Evolutionary conservation across 2,888 invertebrate species (phyloP), one percentile per base, ranked within the genome.

Genomic region (Agrotis exclamationis): DNA sequence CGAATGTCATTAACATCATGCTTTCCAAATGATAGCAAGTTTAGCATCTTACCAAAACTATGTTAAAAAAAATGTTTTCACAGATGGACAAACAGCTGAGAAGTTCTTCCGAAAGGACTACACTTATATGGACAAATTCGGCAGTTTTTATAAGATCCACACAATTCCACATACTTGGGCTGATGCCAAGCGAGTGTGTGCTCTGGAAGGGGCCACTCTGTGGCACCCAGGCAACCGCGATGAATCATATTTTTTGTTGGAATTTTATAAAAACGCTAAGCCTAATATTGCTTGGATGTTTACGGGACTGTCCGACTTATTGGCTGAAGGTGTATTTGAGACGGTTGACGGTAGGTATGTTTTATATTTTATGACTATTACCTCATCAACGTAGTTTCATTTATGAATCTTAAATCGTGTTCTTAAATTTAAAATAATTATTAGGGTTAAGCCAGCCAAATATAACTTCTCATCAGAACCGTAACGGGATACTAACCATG

Each of bases 71-170:
- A 11, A n/a, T 33, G n/a, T 45, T 33, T 45, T 60, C 11, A n/a
- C 24, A 70, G 70, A 70, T 70, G 71, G 71, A 62, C 70, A 70
- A 53, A 53, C 2, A 18, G 11, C 83, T 54, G 80, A 86, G 20
- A 89, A 87, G 20, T 70, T 47, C 18, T 70, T 70, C 39, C 70
- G 70, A n/a, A 70, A 90, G 0, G 89, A 86, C 1, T 91, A 86
- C 9, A 78, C 81, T 0, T 93, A 94, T n/a, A 47, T 60, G 18
- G 47, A 39, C 11, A 16, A 14, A 60, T 4, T 54, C 4, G 1
- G 62, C 11, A 70, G 53, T 70, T 70, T 70, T 39, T 70, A 70
- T n/a, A 70, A 70, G 39, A 20, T 79, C 4, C 70, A 70, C 39
- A 47, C 18, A 11, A 14, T 33, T 53, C 48, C 60, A n/a, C n/a